phyloP scores from a whole-genome alignment of 2,888 invertebrate species.

The Drosophila nr. fundita region DNA sequence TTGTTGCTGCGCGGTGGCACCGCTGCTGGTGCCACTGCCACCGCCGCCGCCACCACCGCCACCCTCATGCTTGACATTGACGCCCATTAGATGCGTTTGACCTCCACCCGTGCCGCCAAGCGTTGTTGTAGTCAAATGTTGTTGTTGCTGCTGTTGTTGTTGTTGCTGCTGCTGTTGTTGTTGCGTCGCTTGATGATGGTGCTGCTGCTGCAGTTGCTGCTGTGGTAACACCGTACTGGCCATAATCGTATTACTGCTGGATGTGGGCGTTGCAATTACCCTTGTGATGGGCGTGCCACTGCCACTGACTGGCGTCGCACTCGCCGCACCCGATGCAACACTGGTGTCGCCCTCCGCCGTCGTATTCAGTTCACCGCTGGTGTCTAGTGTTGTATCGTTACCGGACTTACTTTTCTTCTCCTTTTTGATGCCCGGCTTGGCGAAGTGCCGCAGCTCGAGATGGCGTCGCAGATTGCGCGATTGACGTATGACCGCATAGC shows the following conservation, averaged over 20 bases:
- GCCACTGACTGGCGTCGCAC: slow-evolving; percentile 36
- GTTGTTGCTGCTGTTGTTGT: slow-evolving; percentile 49
- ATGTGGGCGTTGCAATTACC: slow-evolving; percentile 55
- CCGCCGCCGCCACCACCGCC: slow-evolving; percentile 32
- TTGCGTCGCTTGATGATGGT: slow-evolving; percentile 39
- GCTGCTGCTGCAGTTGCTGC: slow-evolving; percentile 65
- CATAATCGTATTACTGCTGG: slow-evolving; percentile 58
- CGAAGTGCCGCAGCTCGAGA: slow-evolving; percentile 85
- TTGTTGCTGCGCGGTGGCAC: slow-evolving; percentile 54
- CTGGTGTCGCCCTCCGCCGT: slow-evolving; percentile 63
- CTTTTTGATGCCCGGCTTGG: slow-evolving; percentile 85
- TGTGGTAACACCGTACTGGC: slow-evolving; percentile 67
- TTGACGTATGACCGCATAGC: slow-evolving; percentile 87
- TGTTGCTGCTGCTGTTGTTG: slow-evolving; percentile 45
- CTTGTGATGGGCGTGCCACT: slow-evolving; percentile 45
- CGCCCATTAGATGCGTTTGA: slow-evolving; percentile 66
- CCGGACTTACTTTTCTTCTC: slow-evolving; percentile 84
- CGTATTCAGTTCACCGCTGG: slow-evolving; percentile 60
- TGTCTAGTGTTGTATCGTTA: slow-evolving; percentile 70
- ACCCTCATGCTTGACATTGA: slow-evolving; percentile 63
- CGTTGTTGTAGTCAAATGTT: slow-evolving; percentile 67
- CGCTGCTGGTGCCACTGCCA: slow-evolving; percentile 7
- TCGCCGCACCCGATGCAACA: slow-evolving; percentile 38
- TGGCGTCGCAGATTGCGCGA: slow-evolving; percentile 87
- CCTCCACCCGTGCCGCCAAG: slow-evolving; percentile 60